Percentiles rank a stretch among this genome's conserved stretches.
Conservation (phyloP, 2,888 invertebrate genomes). For the Bhutanitis thaidina region DNA sequence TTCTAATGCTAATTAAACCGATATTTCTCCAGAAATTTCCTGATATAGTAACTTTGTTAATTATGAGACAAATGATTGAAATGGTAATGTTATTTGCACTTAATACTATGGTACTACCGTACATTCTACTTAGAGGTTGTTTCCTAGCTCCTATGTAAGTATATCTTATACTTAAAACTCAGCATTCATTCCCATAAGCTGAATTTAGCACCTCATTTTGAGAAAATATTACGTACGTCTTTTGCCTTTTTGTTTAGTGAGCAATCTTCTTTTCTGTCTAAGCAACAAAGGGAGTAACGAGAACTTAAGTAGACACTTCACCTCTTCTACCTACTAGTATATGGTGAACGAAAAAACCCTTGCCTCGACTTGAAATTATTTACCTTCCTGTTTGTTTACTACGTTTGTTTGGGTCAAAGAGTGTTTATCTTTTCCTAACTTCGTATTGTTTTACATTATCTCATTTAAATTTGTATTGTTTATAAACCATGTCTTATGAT, state of each 20-base stretch:
- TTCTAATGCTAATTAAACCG: no score
- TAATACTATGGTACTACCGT: no score
- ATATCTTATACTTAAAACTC: no score
- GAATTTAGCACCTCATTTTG: not conserved
- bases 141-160: no score
- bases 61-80: no score
- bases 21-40: no score
- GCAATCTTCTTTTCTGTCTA: conserved; percentile 1
- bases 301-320: conserved; percentile 14
- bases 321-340: conserved; percentile 6
- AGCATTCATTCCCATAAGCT: not conserved
- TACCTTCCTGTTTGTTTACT: conserved; percentile 10
- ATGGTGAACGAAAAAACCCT: conserved; percentile 11
- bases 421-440: not conserved
- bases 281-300: conserved; percentile 14
- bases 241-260: not conserved
- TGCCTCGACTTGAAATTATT: conserved; percentile 10
- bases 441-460: no score
- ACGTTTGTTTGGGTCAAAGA: not conserved
- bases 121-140: no score
- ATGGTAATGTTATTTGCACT: no score
- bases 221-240: not conserved
- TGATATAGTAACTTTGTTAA: no score
- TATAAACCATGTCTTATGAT: no score
- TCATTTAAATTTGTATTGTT: no score